A percentile compares a stretch with the other conserved stretches of the same genome.
These are phyloP conservation scores for Forbesichthys papilliferus DNA, from an alignment of 2,113 vertebrate genomes.

Conservation along the genomic window DNA sequence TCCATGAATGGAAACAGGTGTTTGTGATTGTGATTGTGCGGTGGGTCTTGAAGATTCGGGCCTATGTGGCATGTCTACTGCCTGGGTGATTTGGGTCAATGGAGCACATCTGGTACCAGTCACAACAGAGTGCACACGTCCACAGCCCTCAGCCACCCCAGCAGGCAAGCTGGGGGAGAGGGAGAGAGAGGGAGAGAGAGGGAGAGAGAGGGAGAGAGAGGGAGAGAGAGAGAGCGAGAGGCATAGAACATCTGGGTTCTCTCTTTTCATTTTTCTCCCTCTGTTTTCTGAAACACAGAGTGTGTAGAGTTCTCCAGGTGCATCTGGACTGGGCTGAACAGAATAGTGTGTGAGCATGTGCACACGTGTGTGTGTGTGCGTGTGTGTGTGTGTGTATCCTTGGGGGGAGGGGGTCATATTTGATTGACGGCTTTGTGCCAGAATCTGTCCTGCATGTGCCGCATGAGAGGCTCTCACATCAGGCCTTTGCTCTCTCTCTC, in stretches of 20 bases:
- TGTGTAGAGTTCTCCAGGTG: conserved; percentile 77
- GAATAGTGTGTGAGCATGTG: conserved; percentile 38
- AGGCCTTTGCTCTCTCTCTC: conserved; percentile 54
- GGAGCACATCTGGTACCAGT: conserved; percentile 86
- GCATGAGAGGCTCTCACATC: conserved; percentile 69
- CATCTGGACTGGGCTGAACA: conserved; percentile 59
- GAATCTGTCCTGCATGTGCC: conserved; percentile 59
- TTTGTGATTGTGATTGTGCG: conserved; percentile 77
- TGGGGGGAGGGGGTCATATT: conserved; percentile 25
- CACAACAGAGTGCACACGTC: conserved; percentile 84
- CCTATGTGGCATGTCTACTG: conserved; percentile 82
- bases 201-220: not conserved
- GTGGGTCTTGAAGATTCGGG: conserved; percentile 80
- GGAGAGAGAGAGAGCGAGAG: conserved; percentile 27
- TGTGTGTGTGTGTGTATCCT: not conserved
- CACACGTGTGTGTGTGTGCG: conserved; percentile 9
- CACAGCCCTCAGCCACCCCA: conserved; percentile 76
- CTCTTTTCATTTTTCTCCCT: conserved; percentile 40
- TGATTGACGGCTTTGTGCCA: conserved; percentile 77
- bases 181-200: not conserved
- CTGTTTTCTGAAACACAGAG: not conserved
- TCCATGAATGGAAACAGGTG: conserved; percentile 85
- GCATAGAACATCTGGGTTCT: conserved; percentile 80
- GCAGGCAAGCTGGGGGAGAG: conserved; percentile 53
- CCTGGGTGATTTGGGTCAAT: conserved; percentile 85